Base-by-base conservation (phyloP, 2,797 vertebrate species). In the Rhyacichthys aspro region DNA sequence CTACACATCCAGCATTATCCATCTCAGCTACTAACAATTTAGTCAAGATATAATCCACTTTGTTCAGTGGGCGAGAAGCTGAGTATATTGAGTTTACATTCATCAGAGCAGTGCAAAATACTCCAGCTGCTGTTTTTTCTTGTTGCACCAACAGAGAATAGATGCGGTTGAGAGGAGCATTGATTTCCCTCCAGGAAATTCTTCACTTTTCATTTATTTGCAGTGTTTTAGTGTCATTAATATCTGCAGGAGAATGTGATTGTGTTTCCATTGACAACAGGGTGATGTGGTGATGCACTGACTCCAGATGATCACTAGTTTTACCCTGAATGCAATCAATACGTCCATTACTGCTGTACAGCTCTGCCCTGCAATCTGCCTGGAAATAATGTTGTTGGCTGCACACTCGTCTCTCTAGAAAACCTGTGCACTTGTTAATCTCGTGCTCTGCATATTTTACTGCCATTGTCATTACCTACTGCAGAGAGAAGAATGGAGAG, bases 171-270 rank as follows among this genome's bases (percentile, higher is more conserved):
- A 64, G 8, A 38, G 34, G 15, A 57, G 38, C 44, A 66, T 68
- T 67, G 72, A 70, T 80, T 63, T 55, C 44, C 11, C 34, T 0
- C 43, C 39, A 37, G 23, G 41, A 56, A 62, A 42, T 62, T 61
- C 48, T 67, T 66, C 33, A 55, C 15, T 39, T 72, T 67, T 70
- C 34, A 67, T 77, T 59, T 60, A 61, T 70, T 45, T 76, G 46
- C 37, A 19, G 9, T 45, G 47, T 59, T 70, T 65, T 74, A 43
- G 19, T 50, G 49, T 49, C 53, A 71, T 75, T 73, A 61, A 72
- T 71, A 65, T 64, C 16, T 66, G 32, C 23, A 71, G 57, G 32
- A 32, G 41, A 28, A 47, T 16, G 8, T 43, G 61, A 69, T 37
- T 77, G 61, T 62, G 59, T 56, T 78, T 17, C 38, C 15, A 59